Base-by-base conservation (phyloP, 2,888 invertebrate genomes). In the Epirrhoe alternata region DNA sequence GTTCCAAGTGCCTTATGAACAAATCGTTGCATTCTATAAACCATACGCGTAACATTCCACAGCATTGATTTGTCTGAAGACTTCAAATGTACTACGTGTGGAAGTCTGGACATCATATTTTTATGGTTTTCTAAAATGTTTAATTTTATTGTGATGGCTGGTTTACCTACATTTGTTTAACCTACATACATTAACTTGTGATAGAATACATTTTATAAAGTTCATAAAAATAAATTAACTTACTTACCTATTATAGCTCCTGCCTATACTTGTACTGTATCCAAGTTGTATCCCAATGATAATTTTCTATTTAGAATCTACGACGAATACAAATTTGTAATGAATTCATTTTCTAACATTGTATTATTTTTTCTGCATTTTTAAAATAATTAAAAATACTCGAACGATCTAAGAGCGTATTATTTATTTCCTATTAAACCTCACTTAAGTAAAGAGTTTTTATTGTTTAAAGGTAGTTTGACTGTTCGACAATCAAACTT, bases 1-100 rank as follows among this genome's bases (percentile, higher is more conserved):
- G 90, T 92, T 93, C 87, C 86, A 92, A 92, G 91, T 93, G 92
- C 92, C 92, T 92, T 92, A 92, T 83, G 88, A 90, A 89, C 88
- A 90, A 90, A 89, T 89, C 81, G 79, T 86, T 84, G 82, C 88
- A 92, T 90, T 90, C 88, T 88, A n/a, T 86, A 86, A 76, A 52
- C 17, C n/a, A 42, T 77, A 62, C 56, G 35, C 53, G 50, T n/a
- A 80, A 84, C 86, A 89, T 88, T 90, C 86, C 88, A 84, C 78
- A 78, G 58, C 53, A 69, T 56, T 16, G 55, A 68, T 69, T 64
- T 64, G 45, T 61, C 74, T 67, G 58, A 58, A 50, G 50, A 56
- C 65, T 69, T 49, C 5, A 63, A 63, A 67, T 47, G 24, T 61
- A 62, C 33, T 35, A 38, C 1, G 38, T 38, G 10, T 38, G 12